These are phyloP conservation scores for Numenius arquata DNA, from an alignment of 2,113 vertebrate genomes.

Conservation along the genomic window DNA sequence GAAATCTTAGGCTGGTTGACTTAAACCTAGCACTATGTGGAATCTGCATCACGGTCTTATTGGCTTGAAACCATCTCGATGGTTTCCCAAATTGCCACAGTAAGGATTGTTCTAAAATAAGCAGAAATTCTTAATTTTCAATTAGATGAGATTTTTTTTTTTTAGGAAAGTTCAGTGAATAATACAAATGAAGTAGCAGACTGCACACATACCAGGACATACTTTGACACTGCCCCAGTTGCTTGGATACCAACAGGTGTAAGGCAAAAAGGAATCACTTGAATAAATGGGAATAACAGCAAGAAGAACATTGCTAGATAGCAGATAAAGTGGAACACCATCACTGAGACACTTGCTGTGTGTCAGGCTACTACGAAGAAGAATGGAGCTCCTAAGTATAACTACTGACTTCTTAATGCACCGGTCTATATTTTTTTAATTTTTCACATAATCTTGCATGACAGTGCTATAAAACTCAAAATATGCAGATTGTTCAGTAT, in stretches of 20 bases:
- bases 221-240: background rate
- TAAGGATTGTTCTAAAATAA: background rate
- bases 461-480: background rate
- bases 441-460: background rate
- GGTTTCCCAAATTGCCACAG: background rate
- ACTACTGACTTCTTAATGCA: background rate
- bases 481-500: background rate
- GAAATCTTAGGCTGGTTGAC: background rate
- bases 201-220: background rate
- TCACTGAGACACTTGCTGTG: background rate
- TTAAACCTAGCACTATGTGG: background rate
- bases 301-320: background rate
- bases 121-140: background rate
- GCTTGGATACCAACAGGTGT: conserved; percentile 5
- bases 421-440: background rate
- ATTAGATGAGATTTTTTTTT: background rate
- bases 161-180: background rate
- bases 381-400: background rate
- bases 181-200: background rate
- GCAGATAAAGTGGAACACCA: background rate
- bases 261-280: background rate
- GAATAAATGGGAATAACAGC: background rate
- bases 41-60: background rate
- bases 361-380: background rate
- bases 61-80: background rate